Evolutionary conservation across 2,888 invertebrate genomes (phyloP), one percentile per base, ranked within the genome.

Genomic region (Plagiodera versicolora): DNA sequence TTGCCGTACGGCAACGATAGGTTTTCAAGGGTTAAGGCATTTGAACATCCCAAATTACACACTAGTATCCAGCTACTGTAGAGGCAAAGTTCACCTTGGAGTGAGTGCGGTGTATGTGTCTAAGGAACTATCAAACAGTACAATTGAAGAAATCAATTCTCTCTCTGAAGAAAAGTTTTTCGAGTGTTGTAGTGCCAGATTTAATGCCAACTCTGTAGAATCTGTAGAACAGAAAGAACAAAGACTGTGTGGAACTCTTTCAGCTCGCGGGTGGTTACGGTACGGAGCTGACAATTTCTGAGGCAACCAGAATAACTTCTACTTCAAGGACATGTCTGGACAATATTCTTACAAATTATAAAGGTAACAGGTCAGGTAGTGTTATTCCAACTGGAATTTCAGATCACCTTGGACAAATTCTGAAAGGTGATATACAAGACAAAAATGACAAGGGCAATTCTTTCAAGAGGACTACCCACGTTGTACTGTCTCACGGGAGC

Each of bases 401-500:
- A 44, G 44, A 44, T 44, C 46, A 46, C 17, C 16, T 46, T 17
- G 46, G 46, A 3, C n/a, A 4, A 46, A 46, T 46, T 17, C 2
- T 46, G 17, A 46, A 46, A 46, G 14, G 46, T 16, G 16, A 46
- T 46, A 46, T 46, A n/a, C n/a, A n/a, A n/a, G n/a, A n/a, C n/a
- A n/a, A n/a, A n/a, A n/a, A n/a, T n/a, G n/a, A n/a, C n/a, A n/a
- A n/a, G n/a, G n/a, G n/a, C n/a, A n/a, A n/a, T n/a, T n/a, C n/a
- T n/a, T n/a, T n/a, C n/a, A n/a, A n/a, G n/a, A n/a, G n/a, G n/a
- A n/a, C n/a, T n/a, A n/a, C n/a, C n/a, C n/a, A n/a, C n/a, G n/a
- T n/a, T n/a, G n/a, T n/a, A n/a, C n/a, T n/a, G n/a, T n/a, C n/a
- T n/a, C n/a, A n/a, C n/a, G n/a, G n/a, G n/a, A n/a, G n/a, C n/a